Conservation (phyloP, 2,113 vertebrate species). For the Serinus canaria region DNA sequence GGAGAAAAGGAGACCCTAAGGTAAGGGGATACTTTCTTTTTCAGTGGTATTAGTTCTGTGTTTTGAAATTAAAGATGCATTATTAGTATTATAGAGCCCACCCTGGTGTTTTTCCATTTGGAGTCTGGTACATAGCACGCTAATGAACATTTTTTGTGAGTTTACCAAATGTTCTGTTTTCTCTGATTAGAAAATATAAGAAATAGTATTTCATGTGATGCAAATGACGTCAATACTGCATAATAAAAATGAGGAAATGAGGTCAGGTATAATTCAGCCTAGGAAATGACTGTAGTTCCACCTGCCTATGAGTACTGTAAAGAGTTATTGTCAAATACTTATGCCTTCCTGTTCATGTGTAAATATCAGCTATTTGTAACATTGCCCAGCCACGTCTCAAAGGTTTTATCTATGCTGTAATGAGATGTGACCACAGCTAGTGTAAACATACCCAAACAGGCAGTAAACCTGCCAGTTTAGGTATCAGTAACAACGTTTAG, state of each 20-base stretch:
- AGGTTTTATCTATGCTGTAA: neutral
- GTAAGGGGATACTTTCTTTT: neutral
- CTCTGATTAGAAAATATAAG: neutral
- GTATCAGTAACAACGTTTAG: neutral
- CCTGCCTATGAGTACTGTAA: neutral
- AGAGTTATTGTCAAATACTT: neutral
- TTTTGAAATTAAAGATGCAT: neutral
- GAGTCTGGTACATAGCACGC: neutral
- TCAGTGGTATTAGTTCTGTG: neutral
- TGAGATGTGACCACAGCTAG: neutral
- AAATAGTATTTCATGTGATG: constrained; percentile 5
- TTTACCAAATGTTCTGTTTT: neutral
- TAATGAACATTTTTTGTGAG: neutral
- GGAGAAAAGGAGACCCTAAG: neutral
- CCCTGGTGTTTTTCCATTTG: neutral
- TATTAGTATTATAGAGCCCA: neutral
- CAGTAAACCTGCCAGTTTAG: neutral
- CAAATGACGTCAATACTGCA: neutral
- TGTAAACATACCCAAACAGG: neutral
- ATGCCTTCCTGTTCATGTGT: neutral
- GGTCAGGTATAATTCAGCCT: neutral
- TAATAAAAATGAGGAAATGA: constrained; percentile 45
- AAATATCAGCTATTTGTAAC: constrained; percentile 3
- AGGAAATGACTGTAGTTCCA: constrained; percentile 25
- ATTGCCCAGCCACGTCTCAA: neutral